phyloP scores from a whole-genome alignment of 2,113 vertebrate species.

The Isurus oxyrinchus region DNA sequence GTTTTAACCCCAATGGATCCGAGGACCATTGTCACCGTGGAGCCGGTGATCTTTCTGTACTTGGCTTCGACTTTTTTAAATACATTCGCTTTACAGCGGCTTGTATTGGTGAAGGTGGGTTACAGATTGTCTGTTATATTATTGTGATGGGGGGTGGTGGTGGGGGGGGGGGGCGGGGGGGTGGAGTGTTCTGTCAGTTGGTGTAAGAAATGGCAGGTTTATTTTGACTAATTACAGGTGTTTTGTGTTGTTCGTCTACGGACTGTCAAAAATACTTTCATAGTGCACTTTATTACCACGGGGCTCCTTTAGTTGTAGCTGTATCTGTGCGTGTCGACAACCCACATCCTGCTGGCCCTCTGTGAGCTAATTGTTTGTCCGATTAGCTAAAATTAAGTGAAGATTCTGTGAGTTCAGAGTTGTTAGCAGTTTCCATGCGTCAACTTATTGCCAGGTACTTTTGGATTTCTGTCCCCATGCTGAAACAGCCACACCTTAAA shows the following conservation, averaged over 20 bases:
- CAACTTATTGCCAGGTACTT: neutral
- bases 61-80: conserved; percentile 47
- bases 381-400: neutral
- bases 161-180: neutral
- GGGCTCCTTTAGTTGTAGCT: neutral
- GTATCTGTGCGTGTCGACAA: neutral
- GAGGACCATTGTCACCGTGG: conserved; percentile 47
- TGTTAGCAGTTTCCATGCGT: neutral
- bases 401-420: neutral
- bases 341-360: no score
- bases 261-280: neutral
- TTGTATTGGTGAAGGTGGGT: conserved; percentile 48
- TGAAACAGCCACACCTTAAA: neutral
- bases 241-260: neutral
- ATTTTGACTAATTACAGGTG: neutral
- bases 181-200: neutral
- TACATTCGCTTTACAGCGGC: conserved; percentile 46
- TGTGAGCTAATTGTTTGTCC: neutral
- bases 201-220: neutral
- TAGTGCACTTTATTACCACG: no score
- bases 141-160: neutral
- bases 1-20: conserved; percentile 19
- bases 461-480: neutral
- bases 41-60: conserved; percentile 50
- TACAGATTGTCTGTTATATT: neutral